Percentiles rank a stretch among this genome's conserved stretches.
Conservation (phyloP, 1,140 invertebrate species). For the Drosophila yakuba region DNA sequence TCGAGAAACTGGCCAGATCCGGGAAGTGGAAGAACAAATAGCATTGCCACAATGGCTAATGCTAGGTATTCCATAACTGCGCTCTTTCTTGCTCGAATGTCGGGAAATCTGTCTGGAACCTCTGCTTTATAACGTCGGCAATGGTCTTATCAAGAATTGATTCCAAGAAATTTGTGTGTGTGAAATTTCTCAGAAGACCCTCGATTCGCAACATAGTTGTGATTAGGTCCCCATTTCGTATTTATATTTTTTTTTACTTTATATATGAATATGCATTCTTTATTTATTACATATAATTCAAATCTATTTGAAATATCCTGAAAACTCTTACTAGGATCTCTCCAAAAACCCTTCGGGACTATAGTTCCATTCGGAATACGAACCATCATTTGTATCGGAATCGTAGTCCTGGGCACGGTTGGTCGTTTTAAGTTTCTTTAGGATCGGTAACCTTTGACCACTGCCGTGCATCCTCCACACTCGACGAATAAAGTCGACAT, state of each 20-base stretch:
- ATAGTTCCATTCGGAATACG: background rate
- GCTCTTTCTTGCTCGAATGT: background rate
- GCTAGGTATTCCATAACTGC: background rate
- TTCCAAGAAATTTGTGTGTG: background rate
- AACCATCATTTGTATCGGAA: background rate
- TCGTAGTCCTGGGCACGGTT: too few species aligned
- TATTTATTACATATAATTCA: too few species aligned
- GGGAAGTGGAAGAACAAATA: background rate
- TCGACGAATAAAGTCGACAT: background rate
- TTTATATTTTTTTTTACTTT: too few species aligned
- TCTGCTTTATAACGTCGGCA: background rate
- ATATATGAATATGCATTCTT: too few species aligned
- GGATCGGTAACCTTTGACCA: background rate
- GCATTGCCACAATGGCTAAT: background rate
- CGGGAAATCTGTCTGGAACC: background rate
- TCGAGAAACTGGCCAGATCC: conserved; percentile 1
- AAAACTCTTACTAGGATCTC: background rate
- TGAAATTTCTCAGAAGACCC: background rate
- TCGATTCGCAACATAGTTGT: too few species aligned
- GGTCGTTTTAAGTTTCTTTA: background rate
- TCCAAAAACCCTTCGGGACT: too few species aligned
- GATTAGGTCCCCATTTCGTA: too few species aligned
- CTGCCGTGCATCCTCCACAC: background rate
- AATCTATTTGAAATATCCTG: too few species aligned
- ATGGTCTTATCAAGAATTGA: background rate